Percentiles rank a stretch among this genome's conserved stretches.
phyloP scores from a whole-genome alignment of 2,888 invertebrate species.

The Rugalucina vietnamica region DNA sequence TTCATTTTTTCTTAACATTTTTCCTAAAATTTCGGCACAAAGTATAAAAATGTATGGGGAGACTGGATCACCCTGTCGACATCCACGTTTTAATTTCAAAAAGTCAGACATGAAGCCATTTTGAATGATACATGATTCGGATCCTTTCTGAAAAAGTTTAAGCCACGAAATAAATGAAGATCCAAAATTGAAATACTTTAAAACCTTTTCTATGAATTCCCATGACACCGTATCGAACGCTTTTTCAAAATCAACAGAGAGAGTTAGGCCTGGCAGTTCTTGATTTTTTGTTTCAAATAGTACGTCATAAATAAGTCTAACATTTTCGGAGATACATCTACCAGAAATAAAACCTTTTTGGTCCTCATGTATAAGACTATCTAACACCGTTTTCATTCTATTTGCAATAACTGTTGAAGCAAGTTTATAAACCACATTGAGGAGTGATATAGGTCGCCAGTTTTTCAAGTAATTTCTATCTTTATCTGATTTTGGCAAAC shows the following conservation, averaged over 20 bases:
- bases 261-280: slow-evolving; percentile 26
- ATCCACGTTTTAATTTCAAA: slow-evolving; percentile 36
- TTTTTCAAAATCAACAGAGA: slow-evolving; percentile 45
- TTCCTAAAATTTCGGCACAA: slow-evolving; percentile 30
- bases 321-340: slow-evolving; percentile 36
- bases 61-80: slow-evolving; percentile 37
- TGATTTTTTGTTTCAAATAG: slow-evolving; percentile 29
- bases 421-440: slow-evolving; percentile 43
- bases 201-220: slow-evolving; percentile 24
- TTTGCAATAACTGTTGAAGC: slow-evolving; percentile 37
- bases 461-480: slow-evolving; percentile 31
- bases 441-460: slow-evolving; percentile 37
- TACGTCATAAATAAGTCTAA: slow-evolving; percentile 41
- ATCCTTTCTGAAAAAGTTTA: slow-evolving; percentile 29
- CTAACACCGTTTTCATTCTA: slow-evolving; percentile 21
- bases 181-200: slow-evolving; percentile 41
- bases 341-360: slow-evolving; percentile 44
- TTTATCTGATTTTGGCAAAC: slow-evolving; percentile 48
- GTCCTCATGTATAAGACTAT: slow-evolving; percentile 14
- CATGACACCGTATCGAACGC: slow-evolving; percentile 45
- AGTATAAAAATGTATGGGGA: slow-evolving; percentile 37
- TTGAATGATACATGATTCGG: slow-evolving; percentile 16
- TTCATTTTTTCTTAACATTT: slow-evolving; percentile 23
- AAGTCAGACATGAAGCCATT: slow-evolving; percentile 25
- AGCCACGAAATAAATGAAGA: slow-evolving; percentile 25